Conservation (phyloP, 1,140 invertebrate species). For the Cotesia vestalis region DNA sequence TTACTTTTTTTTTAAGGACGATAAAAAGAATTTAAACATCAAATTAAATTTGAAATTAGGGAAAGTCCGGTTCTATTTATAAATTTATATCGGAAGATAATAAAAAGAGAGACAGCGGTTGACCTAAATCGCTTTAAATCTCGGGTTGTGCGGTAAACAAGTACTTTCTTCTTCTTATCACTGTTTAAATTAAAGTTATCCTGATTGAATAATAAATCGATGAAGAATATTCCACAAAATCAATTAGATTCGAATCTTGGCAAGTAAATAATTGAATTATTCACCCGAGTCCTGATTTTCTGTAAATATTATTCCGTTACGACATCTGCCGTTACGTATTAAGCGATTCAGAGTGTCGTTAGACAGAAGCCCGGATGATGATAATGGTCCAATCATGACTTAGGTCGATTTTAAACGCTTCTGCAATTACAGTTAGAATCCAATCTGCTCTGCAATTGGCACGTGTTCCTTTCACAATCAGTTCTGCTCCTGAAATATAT, state of each 20-base stretch:
- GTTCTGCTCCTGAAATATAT: not conserved
- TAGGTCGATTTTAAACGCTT: slow-evolving; percentile 8
- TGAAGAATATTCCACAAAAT: too few relatives aligned
- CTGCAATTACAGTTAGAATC: slow-evolving; percentile 15
- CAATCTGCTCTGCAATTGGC: not conserved
- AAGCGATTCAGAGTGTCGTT: not conserved
- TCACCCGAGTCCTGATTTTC: not conserved
- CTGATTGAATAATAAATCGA: too few relatives aligned
- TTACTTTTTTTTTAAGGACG: too few relatives aligned
- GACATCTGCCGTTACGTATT: slow-evolving; percentile 18
- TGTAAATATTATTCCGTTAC: slow-evolving; percentile 15
- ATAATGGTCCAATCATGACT: slow-evolving; percentile 18
- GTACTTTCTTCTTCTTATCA: too few relatives aligned
- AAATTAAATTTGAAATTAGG: slow-evolving; percentile 8
- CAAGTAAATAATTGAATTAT: too few relatives aligned
- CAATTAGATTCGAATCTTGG: too few relatives aligned
- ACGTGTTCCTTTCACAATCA: not conserved
- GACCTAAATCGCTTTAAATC: not conserved
- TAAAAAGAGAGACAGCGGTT: not conserved
- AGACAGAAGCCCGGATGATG: not conserved
- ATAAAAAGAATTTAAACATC: not conserved
- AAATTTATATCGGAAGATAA: not conserved
- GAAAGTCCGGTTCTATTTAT: not conserved
- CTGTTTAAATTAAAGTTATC: too few relatives aligned
- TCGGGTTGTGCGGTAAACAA: too few relatives aligned